Evolutionary conservation across 2,113 vertebrate species (phyloP), one percentile per base, ranked within the genome.

Genomic region (Oophaga pumilio): DNA sequence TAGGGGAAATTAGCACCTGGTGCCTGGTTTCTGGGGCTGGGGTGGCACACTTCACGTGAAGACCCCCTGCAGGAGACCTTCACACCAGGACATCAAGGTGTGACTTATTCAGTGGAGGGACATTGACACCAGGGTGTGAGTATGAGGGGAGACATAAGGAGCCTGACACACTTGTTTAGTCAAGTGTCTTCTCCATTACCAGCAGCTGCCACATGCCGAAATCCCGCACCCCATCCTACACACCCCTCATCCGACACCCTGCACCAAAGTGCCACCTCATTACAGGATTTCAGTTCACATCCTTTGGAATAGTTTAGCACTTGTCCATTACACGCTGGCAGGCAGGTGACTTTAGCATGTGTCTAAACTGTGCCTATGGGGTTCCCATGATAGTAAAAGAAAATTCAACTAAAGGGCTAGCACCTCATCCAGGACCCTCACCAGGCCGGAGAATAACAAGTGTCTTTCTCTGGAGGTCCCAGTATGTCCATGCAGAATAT

Each of bases 41-140:
- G 11, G 24, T 5, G 53, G 77, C 56, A 80, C 56, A 80, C 77
- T 59, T 33, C 15, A 80, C 11, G 33, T 1, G 28, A 2, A 10
- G 77, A 59, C 77, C 26, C 26, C 53, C 12, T 8, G 24, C 11
- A 17, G 24, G 52, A 56, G 53, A 79, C 24, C 76, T 53, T 80
- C 56, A 80, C 24, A 24, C 17, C 77, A 60, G 24, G 77, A 15
- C 24, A 28, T 17, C 53, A 26, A 57, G 56, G 56, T 60, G 53
- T 28, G n/a, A 56, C 24, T 13, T 26, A 53, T 53, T 43, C 17
- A 52, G 8, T 10, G 49, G 2, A 22, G 74, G 52, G 76, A 24
- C 10, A 60, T 33, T 80, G 53, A 59, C 77, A 80, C 77, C 22
- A 60, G 5, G n/a, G 56, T 80, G 77, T 59, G 56, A 80, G 9